Conservation (phyloP, 2,888 invertebrate species). For the Drosophila birchii region DNA sequence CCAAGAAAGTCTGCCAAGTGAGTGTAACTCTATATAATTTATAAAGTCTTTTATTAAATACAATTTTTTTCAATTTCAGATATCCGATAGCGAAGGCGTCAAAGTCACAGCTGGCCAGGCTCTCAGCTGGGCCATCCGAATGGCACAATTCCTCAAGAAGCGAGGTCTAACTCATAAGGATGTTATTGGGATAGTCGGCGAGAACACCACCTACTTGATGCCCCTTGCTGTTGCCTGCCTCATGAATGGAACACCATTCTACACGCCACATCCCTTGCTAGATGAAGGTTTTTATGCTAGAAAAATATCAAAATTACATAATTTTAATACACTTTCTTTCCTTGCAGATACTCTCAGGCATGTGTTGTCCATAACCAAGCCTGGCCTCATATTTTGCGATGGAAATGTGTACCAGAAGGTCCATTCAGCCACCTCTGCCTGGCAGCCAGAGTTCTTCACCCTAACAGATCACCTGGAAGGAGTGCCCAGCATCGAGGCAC, state of each 20-base stretch:
- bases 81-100: conserved; percentile 68
- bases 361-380: conserved; percentile 55
- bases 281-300: conserved; percentile 54
- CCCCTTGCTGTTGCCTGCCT: conserved; percentile 75
- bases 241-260: conserved; percentile 70
- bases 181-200: conserved; percentile 73
- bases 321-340: background rate
- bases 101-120: conserved; percentile 67
- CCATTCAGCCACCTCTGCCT: conserved; percentile 41
- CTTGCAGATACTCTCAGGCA: conserved; percentile 46
- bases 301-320: background rate
- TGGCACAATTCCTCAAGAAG: conserved; percentile 69
- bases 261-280: conserved; percentile 68
- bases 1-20: conserved; percentile 69
- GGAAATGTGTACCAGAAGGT: conserved; percentile 52
- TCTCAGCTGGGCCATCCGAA: conserved; percentile 68
- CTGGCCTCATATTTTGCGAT: conserved; percentile 63
- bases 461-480: conserved; percentile 53
- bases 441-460: conserved; percentile 54
- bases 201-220: conserved; percentile 72
- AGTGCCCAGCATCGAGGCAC: conserved; percentile 49
- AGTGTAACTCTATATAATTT: background rate
- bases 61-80: conserved; percentile 43
- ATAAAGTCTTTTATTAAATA: too few species aligned
- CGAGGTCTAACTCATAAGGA: conserved; percentile 72